Conservation (phyloP, 2,888 invertebrate species). For the Eupithecia subumbrata region DNA sequence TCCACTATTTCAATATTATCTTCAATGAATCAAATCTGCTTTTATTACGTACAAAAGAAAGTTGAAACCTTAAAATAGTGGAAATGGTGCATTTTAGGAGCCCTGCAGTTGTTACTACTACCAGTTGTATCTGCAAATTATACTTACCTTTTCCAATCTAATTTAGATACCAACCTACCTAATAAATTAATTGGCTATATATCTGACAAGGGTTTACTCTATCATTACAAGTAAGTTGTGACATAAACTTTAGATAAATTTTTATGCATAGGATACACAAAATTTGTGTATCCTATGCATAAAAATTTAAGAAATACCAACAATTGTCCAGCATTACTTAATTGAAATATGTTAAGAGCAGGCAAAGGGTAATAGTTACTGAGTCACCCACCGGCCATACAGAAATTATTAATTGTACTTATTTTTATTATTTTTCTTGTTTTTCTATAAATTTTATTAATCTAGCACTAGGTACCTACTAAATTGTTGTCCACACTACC, state of each 20-base stretch:
- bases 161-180: not conserved
- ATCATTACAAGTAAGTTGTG: not conserved
- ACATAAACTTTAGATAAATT: no score
- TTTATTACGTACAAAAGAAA: not conserved
- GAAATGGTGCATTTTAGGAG: constrained; percentile 27
- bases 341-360: not conserved
- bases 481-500: no score
- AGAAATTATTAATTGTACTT: no score
- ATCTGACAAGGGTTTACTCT: not conserved
- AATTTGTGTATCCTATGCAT: not conserved
- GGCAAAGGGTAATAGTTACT: not conserved
- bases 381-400: no score
- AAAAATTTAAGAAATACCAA: not conserved
- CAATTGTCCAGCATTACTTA: no score
- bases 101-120: constrained; percentile 5
- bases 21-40: not conserved
- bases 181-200: not conserved
- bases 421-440: no score
- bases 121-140: not conserved
- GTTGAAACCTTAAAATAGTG: not conserved
- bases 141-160: not conserved
- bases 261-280: no score
- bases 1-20: constrained; percentile 6
- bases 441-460: no score
- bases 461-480: no score